Base-by-base conservation (phyloP, 1,140 invertebrate genomes). In the Drosophila kikkawai region DNA sequence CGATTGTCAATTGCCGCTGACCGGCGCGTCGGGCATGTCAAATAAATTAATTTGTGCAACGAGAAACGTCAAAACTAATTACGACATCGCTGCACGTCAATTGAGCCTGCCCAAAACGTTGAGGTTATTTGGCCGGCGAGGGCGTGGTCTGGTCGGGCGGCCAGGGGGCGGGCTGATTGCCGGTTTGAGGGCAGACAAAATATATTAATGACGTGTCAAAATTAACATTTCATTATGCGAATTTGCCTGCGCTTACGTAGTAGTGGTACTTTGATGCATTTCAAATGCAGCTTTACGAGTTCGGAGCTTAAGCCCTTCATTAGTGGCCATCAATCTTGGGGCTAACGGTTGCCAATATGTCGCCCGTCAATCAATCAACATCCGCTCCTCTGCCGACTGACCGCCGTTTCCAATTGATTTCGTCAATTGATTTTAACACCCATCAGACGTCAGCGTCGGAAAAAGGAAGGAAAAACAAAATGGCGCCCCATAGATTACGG, bases 361-460 rank as follows among this genome's bases (percentile, higher is more conserved):
- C 91, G 74, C 17, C 65, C 68, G 88, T 90, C 91, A 81, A 92
- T 92, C 91, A 91, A 92, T 92, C 91, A 91, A 75, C 56, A 78
- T 56, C 45, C 64, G 68, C 39, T 55, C 60, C 57, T 59, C 29
- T 48, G 55, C 37, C 56, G 66, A 71, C 78, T 90, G 86, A 92
- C 91, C 87, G 80, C 87, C 85, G 80, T 88, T 90, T 92, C 85
- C 87, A 92, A 92, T 92, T 92, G 91, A 92, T 92, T 92, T 92
- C 86, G 88, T 92, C 91, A 92, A 92, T 92, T 92, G 91, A 92
- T 92, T 92, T 92, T 92, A 92, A 92, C 91, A 92, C 83, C 88
- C 87, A 79, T 82, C 82, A 84, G 86, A 85, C 73, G 76, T 84
- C 85, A 79, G 61, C 44, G 80, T 42, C 75, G 50, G 53, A 17